Conservation (phyloP, 2,797 vertebrate species). For the Schizothorax lantsangensis region DNA sequence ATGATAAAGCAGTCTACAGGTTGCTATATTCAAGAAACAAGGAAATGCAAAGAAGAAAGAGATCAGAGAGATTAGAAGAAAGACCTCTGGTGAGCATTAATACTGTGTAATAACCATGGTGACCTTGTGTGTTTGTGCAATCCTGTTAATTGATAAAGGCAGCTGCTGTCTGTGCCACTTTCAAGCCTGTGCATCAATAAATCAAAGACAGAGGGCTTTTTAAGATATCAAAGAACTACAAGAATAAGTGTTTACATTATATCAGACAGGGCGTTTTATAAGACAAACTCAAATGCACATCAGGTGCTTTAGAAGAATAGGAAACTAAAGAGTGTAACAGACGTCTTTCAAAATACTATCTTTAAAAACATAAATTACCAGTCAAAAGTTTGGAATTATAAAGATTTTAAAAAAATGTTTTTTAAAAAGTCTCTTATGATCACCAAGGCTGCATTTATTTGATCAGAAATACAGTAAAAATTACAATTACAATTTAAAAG, state of each 20-base stretch:
- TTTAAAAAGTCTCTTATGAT: neutral
- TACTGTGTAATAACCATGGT: slow-evolving; percentile 43
- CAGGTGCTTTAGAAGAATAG: neutral
- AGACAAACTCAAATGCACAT: slow-evolving; percentile 4
- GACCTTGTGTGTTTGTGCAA: slow-evolving; percentile 42
- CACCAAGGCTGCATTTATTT: neutral
- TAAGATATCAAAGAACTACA: slow-evolving; percentile 52
- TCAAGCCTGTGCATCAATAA: slow-evolving; percentile 53
- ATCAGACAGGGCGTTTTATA: slow-evolving; percentile 31
- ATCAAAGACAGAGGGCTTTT: slow-evolving; percentile 58
- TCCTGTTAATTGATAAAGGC: slow-evolving; percentile 45
- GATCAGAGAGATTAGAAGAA: slow-evolving; percentile 43
- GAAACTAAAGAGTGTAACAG: neutral
- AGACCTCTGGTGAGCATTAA: slow-evolving; percentile 44
- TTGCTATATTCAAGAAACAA: slow-evolving; percentile 17
- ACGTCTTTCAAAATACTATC: neutral
- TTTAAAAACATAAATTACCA: neutral
- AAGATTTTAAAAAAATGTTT: neutral
- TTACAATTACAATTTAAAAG: neutral
- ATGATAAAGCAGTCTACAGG: neutral
- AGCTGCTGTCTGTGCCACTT: slow-evolving; percentile 8
- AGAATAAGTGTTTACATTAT: slow-evolving; percentile 42
- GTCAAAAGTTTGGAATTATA: neutral
- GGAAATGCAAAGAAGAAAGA: slow-evolving; percentile 2
- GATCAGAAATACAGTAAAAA: neutral